phyloP scores from a whole-genome alignment of 2,888 invertebrate species.

The Timandra comae region DNA sequence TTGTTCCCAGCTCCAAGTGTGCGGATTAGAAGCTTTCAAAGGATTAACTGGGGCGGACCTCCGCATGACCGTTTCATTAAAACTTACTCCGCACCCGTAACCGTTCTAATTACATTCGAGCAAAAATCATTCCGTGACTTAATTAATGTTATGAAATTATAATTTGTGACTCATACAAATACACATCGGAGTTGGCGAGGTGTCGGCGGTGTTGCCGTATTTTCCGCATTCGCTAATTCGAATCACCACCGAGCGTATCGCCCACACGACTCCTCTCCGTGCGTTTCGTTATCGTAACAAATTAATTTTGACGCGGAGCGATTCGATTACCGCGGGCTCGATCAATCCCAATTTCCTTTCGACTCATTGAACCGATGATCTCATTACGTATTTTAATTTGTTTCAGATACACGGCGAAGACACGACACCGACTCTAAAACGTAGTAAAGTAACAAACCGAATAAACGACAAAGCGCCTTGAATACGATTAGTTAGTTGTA shows the following conservation, averaged over 20 bases:
- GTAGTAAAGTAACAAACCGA: slow-evolving; percentile 34
- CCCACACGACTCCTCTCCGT: slow-evolving; percentile 8
- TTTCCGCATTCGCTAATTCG: slow-evolving; percentile 4
- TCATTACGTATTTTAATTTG: slow-evolving; percentile 50
- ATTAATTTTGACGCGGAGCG: slow-evolving; percentile 36
- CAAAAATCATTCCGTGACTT: slow-evolving; percentile 44
- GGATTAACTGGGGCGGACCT: slow-evolving; percentile 53
- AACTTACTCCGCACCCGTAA: slow-evolving; percentile 34
- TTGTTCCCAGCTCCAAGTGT: slow-evolving; percentile 35
- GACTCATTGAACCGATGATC: slow-evolving; percentile 29
- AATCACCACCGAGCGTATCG: slow-evolving; percentile 8
- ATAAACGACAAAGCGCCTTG: slow-evolving; percentile 66
- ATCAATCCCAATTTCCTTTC: slow-evolving; percentile 39
- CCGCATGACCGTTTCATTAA: slow-evolving; percentile 54
- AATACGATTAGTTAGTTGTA: slow-evolving; percentile 55
- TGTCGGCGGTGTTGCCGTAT: slow-evolving; percentile 8
- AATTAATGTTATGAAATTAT: slow-evolving; percentile 26
- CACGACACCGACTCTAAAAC: slow-evolving; percentile 35
- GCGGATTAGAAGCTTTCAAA: slow-evolving; percentile 56
- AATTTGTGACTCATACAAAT: slow-evolving; percentile 16
- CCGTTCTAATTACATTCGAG: slow-evolving; percentile 42
- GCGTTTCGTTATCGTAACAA: slow-evolving; percentile 26
- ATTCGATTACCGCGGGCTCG: slow-evolving; percentile 38
- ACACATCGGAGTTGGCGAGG: slow-evolving; percentile 2
- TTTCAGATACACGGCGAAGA: slow-evolving; percentile 58